These are phyloP conservation scores for Corythornis cristatus DNA, from an alignment of 2,113 vertebrate genomes.

Conservation along the genomic window DNA sequence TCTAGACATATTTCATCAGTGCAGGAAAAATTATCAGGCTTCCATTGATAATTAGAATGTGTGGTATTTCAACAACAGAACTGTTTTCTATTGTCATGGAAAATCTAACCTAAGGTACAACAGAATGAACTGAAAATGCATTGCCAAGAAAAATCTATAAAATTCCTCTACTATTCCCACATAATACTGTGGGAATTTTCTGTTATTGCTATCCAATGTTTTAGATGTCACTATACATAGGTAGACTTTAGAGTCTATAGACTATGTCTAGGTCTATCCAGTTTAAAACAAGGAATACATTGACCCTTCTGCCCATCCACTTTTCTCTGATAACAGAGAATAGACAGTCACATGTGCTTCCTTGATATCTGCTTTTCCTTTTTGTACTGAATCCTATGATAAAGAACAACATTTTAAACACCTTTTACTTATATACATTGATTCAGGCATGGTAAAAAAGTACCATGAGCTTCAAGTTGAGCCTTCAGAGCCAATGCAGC, in stretches of 20 bases:
- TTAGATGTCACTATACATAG: not conserved
- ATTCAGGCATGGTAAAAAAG: not conserved
- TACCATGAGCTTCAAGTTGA: fast-evolving
- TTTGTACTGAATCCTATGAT: fast-evolving
- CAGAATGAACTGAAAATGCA: not conserved
- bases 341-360: not conserved
- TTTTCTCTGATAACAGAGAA: not conserved
- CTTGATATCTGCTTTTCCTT: not conserved
- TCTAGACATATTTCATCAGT: not conserved
- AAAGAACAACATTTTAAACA: not conserved
- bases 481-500: not conserved
- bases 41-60: not conserved
- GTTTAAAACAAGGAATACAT: not conserved
- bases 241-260: no score
- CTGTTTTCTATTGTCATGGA: not conserved
- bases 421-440: not conserved
- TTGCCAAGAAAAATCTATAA: not conserved
- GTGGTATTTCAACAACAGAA: not conserved
- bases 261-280: not conserved
- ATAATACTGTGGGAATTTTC: not conserved
- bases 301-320: not conserved
- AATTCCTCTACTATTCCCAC: not conserved
- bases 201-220: not conserved
- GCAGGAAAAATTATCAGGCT: not conserved
- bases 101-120: not conserved